These are phyloP conservation scores for Lutraria lutraria DNA, from an alignment of 2,888 invertebrate species.

Conservation along the genomic window DNA sequence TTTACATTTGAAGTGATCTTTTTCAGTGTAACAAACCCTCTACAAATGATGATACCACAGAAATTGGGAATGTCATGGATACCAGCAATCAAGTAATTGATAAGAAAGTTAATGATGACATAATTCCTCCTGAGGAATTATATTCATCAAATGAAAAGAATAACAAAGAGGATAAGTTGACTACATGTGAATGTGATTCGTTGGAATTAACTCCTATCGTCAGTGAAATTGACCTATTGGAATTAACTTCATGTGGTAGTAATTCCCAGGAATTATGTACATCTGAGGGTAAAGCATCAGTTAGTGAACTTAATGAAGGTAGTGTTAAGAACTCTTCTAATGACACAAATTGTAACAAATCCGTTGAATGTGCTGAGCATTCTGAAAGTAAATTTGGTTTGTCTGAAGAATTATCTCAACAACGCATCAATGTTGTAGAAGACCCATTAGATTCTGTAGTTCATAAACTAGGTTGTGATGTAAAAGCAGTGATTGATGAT, in stretches of 20 bases:
- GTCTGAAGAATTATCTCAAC: background rate
- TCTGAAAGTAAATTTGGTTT: background rate
- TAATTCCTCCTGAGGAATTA: background rate
- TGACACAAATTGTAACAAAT: background rate
- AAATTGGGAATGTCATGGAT: background rate
- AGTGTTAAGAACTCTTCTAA: background rate
- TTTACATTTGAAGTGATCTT: background rate
- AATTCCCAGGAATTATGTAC: background rate
- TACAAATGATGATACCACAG: background rate
- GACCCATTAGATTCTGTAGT: background rate
- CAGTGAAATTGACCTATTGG: background rate
- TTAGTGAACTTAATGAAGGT: background rate
- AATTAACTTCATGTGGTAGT: background rate
- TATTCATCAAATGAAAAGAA: background rate
- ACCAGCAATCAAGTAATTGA: background rate
- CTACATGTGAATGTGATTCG: background rate
- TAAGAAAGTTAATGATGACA: background rate
- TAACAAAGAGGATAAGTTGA: background rate
- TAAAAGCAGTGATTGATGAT: background rate
- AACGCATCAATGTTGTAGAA: background rate
- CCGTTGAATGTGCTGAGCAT: background rate
- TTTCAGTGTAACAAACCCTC: background rate
- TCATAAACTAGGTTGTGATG: conserved; percentile 4
- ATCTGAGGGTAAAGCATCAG: background rate
- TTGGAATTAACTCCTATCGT: background rate